Conservation (phyloP, 2,113 vertebrate genomes). For the Chaetodon trifascialis region DNA sequence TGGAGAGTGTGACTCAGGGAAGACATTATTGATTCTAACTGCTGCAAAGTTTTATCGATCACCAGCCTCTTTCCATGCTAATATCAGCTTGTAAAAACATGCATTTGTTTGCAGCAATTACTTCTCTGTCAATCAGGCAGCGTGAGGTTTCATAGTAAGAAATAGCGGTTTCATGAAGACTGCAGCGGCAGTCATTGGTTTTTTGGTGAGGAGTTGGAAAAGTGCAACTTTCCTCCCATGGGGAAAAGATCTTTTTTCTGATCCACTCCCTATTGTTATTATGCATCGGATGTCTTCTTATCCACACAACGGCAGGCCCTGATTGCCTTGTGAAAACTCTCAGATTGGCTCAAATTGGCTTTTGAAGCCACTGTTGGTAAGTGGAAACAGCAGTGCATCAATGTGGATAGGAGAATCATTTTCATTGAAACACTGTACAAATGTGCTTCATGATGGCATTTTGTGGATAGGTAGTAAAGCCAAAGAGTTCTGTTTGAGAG, state of each 20-base stretch:
- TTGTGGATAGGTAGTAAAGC: neutral
- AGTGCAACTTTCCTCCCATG: neutral
- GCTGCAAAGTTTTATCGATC: constrained; percentile 46
- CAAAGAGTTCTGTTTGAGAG: neutral
- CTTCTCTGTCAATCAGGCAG: constrained; percentile 34
- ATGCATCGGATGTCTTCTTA: constrained; percentile 4
- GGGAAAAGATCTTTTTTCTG: neutral
- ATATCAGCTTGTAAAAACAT: constrained; percentile 49
- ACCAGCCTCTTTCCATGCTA: constrained; percentile 28
- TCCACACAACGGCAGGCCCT: constrained; percentile 5
- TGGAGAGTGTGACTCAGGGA: constrained; percentile 41
- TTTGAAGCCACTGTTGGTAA: neutral
- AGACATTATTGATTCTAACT: constrained; percentile 56
- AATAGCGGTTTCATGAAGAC: constrained; percentile 34
- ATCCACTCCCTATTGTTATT: constrained; percentile 25
- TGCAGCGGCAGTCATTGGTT: neutral
- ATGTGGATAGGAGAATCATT: neutral
- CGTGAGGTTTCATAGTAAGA: constrained; percentile 11
- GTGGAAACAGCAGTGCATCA: neutral
- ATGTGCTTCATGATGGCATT: neutral
- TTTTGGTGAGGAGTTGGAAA: neutral
- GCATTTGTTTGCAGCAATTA: constrained; percentile 43
- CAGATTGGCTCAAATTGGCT: constrained; percentile 5
- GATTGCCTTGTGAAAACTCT: constrained; percentile 5
- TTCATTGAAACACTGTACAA: neutral